Percentiles rank a stretch among this genome's conserved stretches.
phyloP scores from a whole-genome alignment of 2,888 invertebrate species.

The Eilema caniola region DNA sequence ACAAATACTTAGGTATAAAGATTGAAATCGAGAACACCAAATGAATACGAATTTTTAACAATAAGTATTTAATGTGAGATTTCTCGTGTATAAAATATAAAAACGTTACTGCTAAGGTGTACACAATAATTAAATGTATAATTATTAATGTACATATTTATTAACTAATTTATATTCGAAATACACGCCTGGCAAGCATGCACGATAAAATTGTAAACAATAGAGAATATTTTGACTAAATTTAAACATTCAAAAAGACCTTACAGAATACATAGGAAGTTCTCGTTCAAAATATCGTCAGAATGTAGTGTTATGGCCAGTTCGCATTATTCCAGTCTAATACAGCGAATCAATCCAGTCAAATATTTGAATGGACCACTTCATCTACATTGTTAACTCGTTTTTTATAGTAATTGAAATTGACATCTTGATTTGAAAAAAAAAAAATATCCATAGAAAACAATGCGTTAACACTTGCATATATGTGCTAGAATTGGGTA shows the following conservation, averaged over 20 bases:
- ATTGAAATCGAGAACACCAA: neutral
- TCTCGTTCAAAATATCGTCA: neutral
- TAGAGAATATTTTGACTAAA: constrained; percentile 14
- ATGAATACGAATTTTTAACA: neutral
- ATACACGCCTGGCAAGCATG: neutral
- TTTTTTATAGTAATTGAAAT: too few relatives aligned
- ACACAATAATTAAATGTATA: constrained; percentile 12
- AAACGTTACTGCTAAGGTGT: neutral
- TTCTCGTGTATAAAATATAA: constrained; percentile 6
- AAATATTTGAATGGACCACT: too few relatives aligned
- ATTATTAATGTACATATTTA: constrained; percentile 14
- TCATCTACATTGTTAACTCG: too few relatives aligned
- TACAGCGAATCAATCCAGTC: too few relatives aligned
- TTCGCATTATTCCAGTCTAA: too few relatives aligned
- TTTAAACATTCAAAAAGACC: neutral
- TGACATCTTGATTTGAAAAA: too few relatives aligned
- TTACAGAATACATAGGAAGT: neutral
- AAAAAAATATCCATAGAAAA: too few relatives aligned
- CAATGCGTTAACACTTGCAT: too few relatives aligned
- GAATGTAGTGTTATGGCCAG: too few relatives aligned
- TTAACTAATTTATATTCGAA: constrained; percentile 8
- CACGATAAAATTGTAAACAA: constrained; percentile 21
- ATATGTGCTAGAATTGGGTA: too few relatives aligned
- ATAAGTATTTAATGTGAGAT: neutral
- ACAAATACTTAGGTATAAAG: too few relatives aligned